These are phyloP conservation scores for Ommatoiulus sabulosus DNA, from an alignment of 2,888 invertebrate species.

Conservation along the genomic window DNA sequence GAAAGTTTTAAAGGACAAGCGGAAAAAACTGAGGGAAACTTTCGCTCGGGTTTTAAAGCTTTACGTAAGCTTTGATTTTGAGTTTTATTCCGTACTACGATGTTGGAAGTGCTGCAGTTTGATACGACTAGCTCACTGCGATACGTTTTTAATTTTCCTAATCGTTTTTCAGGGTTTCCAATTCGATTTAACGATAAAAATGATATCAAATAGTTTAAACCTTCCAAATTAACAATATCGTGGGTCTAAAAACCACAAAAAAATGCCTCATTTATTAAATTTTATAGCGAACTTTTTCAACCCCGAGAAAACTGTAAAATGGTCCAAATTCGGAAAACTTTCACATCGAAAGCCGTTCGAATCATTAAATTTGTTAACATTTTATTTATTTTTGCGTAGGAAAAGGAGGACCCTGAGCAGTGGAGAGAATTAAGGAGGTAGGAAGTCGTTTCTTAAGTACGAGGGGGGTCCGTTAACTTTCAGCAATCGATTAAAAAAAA, in stretches of 20 bases:
- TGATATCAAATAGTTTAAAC: too few relatives aligned
- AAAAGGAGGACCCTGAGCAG: slow-evolving; percentile 95
- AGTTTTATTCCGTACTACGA: background rate
- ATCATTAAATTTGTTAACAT: background rate
- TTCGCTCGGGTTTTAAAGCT: slow-evolving; percentile 92
- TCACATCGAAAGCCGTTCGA: background rate
- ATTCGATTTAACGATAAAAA: too few relatives aligned
- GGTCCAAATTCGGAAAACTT: background rate
- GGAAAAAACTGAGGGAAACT: slow-evolving; percentile 94
- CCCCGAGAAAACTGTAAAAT: too few relatives aligned
- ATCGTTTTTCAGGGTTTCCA: too few relatives aligned
- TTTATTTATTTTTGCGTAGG: slow-evolving; percentile 71
- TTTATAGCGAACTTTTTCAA: too few relatives aligned
- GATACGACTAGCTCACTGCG: too few relatives aligned
- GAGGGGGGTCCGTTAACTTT: too few relatives aligned
- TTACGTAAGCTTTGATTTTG: slow-evolving; percentile 76
- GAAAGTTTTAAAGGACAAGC: slow-evolving; percentile 95
- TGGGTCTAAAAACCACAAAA: too few relatives aligned
- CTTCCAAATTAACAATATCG: too few relatives aligned
- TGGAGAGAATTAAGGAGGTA: slow-evolving; percentile 87
- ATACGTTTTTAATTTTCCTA: too few relatives aligned
- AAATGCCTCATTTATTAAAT: too few relatives aligned
- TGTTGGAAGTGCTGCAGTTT: background rate
- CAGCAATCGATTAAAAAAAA: too few relatives aligned
- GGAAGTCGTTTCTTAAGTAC: background rate